phyloP scores from a whole-genome alignment of 2,888 invertebrate species.

The Helicoverpa assulta region DNA sequence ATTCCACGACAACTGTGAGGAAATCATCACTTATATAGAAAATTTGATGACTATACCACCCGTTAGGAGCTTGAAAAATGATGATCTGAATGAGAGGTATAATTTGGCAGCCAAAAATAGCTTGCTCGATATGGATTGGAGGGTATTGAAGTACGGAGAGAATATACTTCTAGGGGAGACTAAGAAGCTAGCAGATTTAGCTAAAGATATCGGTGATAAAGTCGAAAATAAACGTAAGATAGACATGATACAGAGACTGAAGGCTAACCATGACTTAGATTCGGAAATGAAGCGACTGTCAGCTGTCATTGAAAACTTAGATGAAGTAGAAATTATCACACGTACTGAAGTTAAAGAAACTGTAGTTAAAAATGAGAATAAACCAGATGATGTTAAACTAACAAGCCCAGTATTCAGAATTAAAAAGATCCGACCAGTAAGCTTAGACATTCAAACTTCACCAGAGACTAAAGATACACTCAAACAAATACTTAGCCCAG shows the following conservation, averaged over 20 bases:
- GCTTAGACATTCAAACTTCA: constrained; percentile 67
- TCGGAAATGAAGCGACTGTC: constrained; percentile 86
- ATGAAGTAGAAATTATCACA: constrained; percentile 74
- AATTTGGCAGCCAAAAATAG: constrained; percentile 83
- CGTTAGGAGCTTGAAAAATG: constrained; percentile 70
- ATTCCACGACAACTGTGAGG: constrained; percentile 86
- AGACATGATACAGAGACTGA: constrained; percentile 72
- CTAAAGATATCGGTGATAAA: constrained; percentile 75
- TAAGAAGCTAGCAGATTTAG: constrained; percentile 81
- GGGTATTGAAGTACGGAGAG: constrained; percentile 87
- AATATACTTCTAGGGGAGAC: constrained; percentile 86
- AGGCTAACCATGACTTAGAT: constrained; percentile 81
- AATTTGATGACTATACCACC: constrained; percentile 74
- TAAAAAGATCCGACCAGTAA: constrained; percentile 81
- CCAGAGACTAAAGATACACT: constrained; percentile 59
- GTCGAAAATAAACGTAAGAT: constrained; percentile 75
- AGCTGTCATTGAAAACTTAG: constrained; percentile 83
- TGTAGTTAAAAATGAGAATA: constrained; percentile 64
- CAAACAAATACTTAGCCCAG: constrained; percentile 67
- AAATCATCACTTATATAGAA: constrained; percentile 83
- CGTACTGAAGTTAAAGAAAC: constrained; percentile 66
- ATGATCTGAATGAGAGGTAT: constrained; percentile 81
- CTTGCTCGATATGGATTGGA: constrained; percentile 86
- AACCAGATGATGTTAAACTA: constrained; percentile 70
- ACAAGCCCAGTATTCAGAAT: constrained; percentile 83